phyloP scores from a whole-genome alignment of 2,113 vertebrate species.

The Diphyllodes magnificus region DNA sequence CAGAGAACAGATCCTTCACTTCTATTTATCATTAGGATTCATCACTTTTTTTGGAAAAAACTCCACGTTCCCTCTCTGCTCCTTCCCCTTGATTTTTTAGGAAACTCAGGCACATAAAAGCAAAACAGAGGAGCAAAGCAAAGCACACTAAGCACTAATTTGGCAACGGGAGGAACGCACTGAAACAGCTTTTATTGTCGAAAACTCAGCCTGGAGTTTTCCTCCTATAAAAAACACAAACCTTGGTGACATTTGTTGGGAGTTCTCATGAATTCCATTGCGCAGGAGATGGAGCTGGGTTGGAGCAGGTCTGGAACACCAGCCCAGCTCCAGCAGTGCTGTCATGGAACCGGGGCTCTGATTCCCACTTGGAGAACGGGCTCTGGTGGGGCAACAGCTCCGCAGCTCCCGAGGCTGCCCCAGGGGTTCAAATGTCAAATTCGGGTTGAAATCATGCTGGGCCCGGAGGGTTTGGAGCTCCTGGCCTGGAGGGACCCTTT shows the following conservation, averaged over 20 bases:
- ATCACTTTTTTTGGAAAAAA: background rate
- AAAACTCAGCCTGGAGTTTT: slow-evolving; percentile 31
- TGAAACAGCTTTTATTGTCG: slow-evolving; percentile 44
- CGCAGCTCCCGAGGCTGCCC: background rate
- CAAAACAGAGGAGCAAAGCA: slow-evolving; percentile 34
- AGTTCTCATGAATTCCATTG: slow-evolving; percentile 54
- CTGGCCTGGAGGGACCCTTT: background rate
- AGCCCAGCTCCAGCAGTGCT: slow-evolving; percentile 8
- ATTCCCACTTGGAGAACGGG: slow-evolving; percentile 10
- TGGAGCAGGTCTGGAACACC: slow-evolving; percentile 27
- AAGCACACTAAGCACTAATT: slow-evolving; percentile 41
- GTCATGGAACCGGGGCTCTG: slow-evolving; percentile 9
- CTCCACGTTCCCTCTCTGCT: background rate
- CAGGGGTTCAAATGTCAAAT: background rate
- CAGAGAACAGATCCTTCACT: background rate
- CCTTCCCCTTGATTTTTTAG: background rate
- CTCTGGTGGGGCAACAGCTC: background rate
- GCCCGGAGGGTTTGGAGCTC: background rate
- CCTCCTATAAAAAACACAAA: slow-evolving; percentile 26
- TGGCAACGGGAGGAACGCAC: background rate
- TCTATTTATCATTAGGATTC: background rate
- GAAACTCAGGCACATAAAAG: slow-evolving; percentile 5
- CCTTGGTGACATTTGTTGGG: slow-evolving; percentile 50
- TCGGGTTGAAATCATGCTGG: background rate
- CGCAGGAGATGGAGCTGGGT: slow-evolving; percentile 30